phyloP scores from a whole-genome alignment of 2,113 vertebrate genomes.

The Thalassarche chlororhynchos region DNA sequence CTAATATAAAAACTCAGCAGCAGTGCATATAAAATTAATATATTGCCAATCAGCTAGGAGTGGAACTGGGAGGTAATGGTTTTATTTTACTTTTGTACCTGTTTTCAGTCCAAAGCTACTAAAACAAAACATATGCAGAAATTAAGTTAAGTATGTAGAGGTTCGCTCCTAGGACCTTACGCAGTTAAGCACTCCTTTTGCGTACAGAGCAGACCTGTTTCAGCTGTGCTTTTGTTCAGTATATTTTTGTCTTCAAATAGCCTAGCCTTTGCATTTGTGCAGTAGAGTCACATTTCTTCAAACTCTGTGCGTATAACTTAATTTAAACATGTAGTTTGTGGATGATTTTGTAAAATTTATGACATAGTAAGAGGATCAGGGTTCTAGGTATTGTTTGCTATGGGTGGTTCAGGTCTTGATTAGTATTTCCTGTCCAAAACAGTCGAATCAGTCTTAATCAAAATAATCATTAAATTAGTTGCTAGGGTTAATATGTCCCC shows the following conservation, averaged over 20 bases:
- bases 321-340: background rate
- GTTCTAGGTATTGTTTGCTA: background rate
- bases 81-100: background rate
- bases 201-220: background rate
- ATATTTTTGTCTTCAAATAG: background rate
- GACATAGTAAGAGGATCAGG: background rate
- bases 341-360: background rate
- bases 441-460: background rate
- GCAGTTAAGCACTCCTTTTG: background rate
- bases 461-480: background rate
- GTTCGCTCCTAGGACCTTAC: background rate
- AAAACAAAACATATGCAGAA: background rate
- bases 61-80: background rate
- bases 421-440: background rate
- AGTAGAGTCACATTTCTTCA: fast-evolving
- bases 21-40: background rate
- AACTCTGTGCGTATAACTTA: background rate
- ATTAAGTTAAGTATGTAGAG: background rate
- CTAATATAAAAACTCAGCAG: background rate
- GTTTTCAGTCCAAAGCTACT: background rate
- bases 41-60: background rate
- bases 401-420: background rate
- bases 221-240: background rate
- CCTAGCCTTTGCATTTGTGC: background rate
- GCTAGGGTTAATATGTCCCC: background rate